phyloP scores from a whole-genome alignment of 2,888 invertebrate genomes.

The Acleris laterana region DNA sequence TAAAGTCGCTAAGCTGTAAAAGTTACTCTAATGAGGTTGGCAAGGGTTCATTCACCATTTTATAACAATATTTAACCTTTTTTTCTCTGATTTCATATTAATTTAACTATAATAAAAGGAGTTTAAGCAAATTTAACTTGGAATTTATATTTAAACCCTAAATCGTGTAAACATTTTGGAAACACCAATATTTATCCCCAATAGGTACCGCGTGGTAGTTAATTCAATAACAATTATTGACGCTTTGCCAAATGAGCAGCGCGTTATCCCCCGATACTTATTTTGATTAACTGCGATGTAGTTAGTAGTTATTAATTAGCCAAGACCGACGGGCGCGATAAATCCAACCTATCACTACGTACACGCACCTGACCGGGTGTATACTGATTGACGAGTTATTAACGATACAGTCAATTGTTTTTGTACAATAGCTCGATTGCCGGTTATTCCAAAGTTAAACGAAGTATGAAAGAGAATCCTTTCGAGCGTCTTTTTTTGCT shows the following conservation, averaged over 20 bases:
- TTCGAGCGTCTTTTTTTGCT: slow-evolving; percentile 24
- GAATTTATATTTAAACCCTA: background rate
- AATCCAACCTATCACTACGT: slow-evolving; percentile 11
- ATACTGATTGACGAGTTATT: slow-evolving; percentile 38
- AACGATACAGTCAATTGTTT: slow-evolving; percentile 19
- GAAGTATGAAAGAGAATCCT: slow-evolving; percentile 30
- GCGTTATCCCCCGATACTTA: slow-evolving; percentile 3
- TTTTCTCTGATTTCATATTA: background rate
- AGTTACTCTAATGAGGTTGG: slow-evolving; percentile 7
- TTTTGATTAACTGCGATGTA: slow-evolving; percentile 26
- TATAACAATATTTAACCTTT: background rate
- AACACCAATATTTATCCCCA: background rate
- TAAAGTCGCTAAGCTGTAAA: slow-evolving; percentile 17
- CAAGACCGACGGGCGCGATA: slow-evolving; percentile 7
- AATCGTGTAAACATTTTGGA: background rate
- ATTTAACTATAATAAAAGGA: too few relatives aligned
- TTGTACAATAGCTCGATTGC: slow-evolving; percentile 32
- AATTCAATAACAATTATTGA: slow-evolving; percentile 21
- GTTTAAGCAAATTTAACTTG: too few relatives aligned
- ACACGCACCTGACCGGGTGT: slow-evolving; percentile 11
- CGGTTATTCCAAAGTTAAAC: slow-evolving; percentile 40
- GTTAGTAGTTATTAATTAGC: slow-evolving; percentile 26
- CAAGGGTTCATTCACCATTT: slow-evolving; percentile 16
- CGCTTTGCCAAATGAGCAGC: slow-evolving; percentile 19
- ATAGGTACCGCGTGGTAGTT: background rate